phyloP scores from a whole-genome alignment of 2,797 vertebrate species.

The Astyanax mexicanus region DNA sequence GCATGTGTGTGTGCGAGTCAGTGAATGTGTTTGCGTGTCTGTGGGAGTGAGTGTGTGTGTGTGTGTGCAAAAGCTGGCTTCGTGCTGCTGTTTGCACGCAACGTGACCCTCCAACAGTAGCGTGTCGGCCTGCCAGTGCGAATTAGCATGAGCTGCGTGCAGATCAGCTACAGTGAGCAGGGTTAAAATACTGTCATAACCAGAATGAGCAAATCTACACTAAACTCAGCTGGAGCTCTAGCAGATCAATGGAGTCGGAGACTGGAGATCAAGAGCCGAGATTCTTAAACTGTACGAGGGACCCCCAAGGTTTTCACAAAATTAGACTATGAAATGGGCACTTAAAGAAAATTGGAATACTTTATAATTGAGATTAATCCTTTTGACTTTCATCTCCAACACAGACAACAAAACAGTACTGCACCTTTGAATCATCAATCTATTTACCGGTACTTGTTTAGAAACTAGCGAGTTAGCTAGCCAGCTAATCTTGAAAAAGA shows the following conservation, averaged over 20 bases:
- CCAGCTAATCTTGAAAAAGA: background rate
- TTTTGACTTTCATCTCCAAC: too few species aligned
- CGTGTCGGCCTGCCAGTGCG: constrained; percentile 69
- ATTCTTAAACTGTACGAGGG: background rate
- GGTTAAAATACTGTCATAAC: constrained; percentile 63
- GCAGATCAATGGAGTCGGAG: background rate
- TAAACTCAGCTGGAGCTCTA: constrained; percentile 21
- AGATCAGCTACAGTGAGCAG: constrained; percentile 57
- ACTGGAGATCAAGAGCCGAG: background rate
- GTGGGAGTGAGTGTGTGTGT: background rate
- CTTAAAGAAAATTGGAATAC: too few species aligned
- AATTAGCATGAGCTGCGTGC: constrained; percentile 58
- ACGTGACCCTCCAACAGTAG: constrained; percentile 55
- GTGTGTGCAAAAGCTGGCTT: constrained; percentile 38
- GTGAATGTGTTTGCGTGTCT: background rate
- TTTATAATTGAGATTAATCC: too few species aligned
- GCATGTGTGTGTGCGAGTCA: constrained; percentile 55
- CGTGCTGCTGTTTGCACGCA: constrained; percentile 9
- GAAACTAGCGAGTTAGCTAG: background rate
- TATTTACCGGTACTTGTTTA: too few species aligned
- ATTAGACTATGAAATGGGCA: background rate
- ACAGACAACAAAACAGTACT: too few species aligned
- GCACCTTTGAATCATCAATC: too few species aligned
- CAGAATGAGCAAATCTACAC: constrained; percentile 24
- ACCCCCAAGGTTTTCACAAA: background rate